Evolutionary conservation across 2,797 vertebrate genomes (phyloP).

Genomic region (Acanthiza pusilla): DNA sequence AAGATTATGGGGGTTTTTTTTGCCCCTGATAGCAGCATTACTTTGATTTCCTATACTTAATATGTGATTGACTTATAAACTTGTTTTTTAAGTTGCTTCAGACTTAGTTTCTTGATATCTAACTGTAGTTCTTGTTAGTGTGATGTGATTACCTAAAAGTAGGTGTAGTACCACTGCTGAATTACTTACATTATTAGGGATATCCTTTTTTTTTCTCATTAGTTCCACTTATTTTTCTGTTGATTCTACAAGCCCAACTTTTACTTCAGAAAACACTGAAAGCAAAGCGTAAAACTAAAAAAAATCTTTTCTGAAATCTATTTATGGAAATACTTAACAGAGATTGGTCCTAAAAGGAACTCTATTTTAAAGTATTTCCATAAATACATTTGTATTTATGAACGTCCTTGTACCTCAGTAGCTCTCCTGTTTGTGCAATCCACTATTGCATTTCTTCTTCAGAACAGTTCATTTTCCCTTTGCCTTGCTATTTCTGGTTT

Average conservation of each 20-base stretch:
- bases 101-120: background rate
- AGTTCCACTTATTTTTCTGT: background rate
- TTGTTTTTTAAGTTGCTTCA: background rate
- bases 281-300: background rate
- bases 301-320: background rate
- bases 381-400: background rate
- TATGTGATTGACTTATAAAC: background rate
- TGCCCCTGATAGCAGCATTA: background rate
- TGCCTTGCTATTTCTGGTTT: background rate
- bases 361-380: background rate
- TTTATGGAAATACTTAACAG: background rate
- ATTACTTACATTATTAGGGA: background rate
- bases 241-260: background rate
- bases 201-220: background rate
- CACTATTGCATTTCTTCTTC: background rate
- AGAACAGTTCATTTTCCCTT: background rate
- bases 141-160: background rate
- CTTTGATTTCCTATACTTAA: background rate
- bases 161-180: background rate
- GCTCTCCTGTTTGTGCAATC: background rate
- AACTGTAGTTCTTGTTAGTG: background rate
- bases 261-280: background rate
- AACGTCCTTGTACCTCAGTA: background rate
- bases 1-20: rapidly evolving
- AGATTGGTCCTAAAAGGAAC: background rate